Conservation (phyloP, 2,888 invertebrate genomes). For the Entomobrya proxima region DNA sequence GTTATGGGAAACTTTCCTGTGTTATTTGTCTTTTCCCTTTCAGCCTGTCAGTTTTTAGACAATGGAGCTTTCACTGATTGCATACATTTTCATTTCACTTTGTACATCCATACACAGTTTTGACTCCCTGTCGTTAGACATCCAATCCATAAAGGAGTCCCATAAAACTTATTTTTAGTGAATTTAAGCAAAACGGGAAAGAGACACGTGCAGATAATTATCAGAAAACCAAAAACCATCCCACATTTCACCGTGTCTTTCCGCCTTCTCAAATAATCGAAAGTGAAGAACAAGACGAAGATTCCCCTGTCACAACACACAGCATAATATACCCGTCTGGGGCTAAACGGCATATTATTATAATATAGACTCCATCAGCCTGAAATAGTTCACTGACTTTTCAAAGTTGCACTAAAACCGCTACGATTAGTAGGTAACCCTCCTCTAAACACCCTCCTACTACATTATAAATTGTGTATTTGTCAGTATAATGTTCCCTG, state of each 20-base stretch:
- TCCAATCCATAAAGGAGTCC: background rate
- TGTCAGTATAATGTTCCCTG: constrained; percentile 8
- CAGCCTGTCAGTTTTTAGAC: background rate
- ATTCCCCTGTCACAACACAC: constrained; percentile 4
- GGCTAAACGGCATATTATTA: background rate
- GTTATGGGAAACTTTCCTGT: no score
- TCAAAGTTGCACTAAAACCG: background rate
- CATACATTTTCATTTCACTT: background rate
- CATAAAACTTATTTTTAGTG: background rate
- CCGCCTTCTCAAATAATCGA: constrained; percentile 20
- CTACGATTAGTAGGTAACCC: background rate
- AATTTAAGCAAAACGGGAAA: background rate
- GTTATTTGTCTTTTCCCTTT: background rate
- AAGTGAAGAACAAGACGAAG: constrained; percentile 22
- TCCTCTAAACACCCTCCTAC: background rate
- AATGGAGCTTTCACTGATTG: background rate
- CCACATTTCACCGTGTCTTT: constrained; percentile 26
- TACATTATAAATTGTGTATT: constrained; percentile 2
- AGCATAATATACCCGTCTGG: background rate
- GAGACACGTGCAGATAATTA: constrained; percentile 71
- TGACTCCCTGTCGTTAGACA: background rate
- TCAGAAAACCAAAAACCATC: constrained; percentile 32
- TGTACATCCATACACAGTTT: no score
- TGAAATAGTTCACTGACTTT: background rate
- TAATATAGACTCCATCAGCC: background rate